Evolutionary conservation across 92 coral and sea anemone genomes (phyloP).

Genomic region (Anthopleura xanthogrammica): DNA sequence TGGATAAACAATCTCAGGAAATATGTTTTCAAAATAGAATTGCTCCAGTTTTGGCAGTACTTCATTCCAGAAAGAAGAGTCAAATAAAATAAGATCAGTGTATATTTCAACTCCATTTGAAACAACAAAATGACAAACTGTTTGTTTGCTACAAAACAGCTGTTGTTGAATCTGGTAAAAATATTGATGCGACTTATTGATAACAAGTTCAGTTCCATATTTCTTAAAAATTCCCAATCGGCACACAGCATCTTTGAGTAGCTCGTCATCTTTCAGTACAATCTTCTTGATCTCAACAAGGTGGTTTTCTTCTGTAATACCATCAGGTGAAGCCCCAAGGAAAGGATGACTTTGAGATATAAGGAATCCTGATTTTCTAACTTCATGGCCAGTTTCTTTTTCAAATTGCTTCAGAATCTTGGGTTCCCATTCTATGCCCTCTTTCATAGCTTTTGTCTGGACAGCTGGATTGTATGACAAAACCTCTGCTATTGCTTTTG

Average conservation of each 20-base stretch:
- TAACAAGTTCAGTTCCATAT: slow-evolving; percentile 46
- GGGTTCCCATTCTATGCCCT: slow-evolving; percentile 57
- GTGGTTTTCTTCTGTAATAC: slow-evolving; percentile 40
- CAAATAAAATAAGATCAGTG: slow-evolving; percentile 49
- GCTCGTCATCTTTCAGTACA: neutral
- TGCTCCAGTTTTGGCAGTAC: slow-evolving; percentile 43
- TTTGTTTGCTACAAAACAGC: slow-evolving; percentile 46
- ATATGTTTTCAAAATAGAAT: slow-evolving; percentile 59
- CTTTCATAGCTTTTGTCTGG: slow-evolving; percentile 57
- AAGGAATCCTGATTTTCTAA: slow-evolving; percentile 44
- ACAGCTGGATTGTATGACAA: slow-evolving; percentile 35
- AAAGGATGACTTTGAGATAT: slow-evolving; percentile 25
- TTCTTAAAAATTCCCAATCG: neutral
- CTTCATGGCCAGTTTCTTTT: slow-evolving; percentile 49
- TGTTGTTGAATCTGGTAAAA: slow-evolving; percentile 54
- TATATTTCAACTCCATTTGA: slow-evolving; percentile 46
- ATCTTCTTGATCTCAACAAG: slow-evolving; percentile 45
- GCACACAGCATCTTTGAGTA: neutral
- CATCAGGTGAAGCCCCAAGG: slow-evolving; percentile 62
- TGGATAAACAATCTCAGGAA: slow-evolving; percentile 77
- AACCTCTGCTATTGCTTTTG: slow-evolving; percentile 54
- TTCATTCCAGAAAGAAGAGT: slow-evolving; percentile 46
- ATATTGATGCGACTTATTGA: slow-evolving; percentile 58
- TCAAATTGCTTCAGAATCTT: slow-evolving; percentile 32
- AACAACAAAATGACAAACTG: slow-evolving; percentile 56